phyloP scores from a whole-genome alignment of 23 tunicate species.

The Ciona savignyi region DNA sequence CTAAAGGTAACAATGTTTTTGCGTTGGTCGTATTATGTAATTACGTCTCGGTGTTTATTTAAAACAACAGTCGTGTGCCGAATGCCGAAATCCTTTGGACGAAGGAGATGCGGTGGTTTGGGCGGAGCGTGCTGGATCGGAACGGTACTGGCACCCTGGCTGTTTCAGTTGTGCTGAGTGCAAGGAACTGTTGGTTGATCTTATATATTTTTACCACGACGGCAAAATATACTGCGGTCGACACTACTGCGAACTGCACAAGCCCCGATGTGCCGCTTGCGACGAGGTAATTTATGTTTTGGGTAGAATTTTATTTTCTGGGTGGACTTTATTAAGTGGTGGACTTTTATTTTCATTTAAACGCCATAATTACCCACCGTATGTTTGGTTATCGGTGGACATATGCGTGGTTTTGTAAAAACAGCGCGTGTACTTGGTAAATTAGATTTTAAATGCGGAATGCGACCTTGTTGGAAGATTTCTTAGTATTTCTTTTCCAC shows the following conservation, averaged over 20 bases:
- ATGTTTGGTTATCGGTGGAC: no score
- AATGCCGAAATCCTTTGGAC: conserved; percentile 48
- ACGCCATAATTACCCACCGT: no score
- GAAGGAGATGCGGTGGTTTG: conserved; percentile 76
- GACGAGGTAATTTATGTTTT: conserved; percentile 73
- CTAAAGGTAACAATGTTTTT: conserved; percentile 30
- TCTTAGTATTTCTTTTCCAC: no score
- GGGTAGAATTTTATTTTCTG: no score
- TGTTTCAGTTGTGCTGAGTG: conserved; percentile 85
- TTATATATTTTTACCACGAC: conserved; percentile 79
- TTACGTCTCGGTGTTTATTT: background rate
- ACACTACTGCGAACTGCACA: conserved; percentile 88
- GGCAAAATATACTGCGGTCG: conserved; percentile 85
- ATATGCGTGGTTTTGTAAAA: no score
- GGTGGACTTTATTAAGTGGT: no score
- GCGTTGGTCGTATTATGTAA: background rate
- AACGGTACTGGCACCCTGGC: conserved; percentile 79
- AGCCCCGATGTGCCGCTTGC: conserved; percentile 91
- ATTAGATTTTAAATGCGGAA: no score
- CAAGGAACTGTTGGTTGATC: conserved; percentile 90
- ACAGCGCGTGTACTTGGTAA: no score
- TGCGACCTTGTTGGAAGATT: no score
- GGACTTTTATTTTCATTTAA: no score
- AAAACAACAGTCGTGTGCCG: conserved; percentile 38
- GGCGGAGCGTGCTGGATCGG: conserved; percentile 68